Percentiles rank a stretch among this genome's conserved stretches.
These are phyloP conservation scores for Adelges cooleyi DNA, from an alignment of 1,140 invertebrate species.

Conservation along the genomic window DNA sequence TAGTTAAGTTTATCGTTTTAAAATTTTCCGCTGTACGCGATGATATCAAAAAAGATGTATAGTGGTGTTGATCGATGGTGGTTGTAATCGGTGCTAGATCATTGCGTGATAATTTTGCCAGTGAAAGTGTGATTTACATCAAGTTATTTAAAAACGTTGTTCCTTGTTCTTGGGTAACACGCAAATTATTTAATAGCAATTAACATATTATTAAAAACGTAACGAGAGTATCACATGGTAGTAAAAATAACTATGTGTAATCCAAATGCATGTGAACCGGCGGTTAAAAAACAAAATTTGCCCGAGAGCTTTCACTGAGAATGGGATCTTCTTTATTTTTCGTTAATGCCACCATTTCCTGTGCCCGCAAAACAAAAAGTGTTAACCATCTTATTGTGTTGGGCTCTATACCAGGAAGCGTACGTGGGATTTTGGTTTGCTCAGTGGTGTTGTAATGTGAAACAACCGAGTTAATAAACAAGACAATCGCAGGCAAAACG, in stretches of 20 bases:
- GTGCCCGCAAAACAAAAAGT: background rate
- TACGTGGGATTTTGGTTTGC: conserved; percentile 16
- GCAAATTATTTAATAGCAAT: conserved; percentile 1
- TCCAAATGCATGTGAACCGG: background rate
- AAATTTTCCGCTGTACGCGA: too few species aligned
- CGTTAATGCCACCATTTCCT: background rate
- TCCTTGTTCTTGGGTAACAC: background rate
- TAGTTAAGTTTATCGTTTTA: too few species aligned
- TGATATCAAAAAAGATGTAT: too few species aligned
- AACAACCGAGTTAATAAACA: background rate
- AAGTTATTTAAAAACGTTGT: background rate
- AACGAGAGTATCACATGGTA: background rate
- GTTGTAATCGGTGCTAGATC: background rate
- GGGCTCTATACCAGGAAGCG: background rate
- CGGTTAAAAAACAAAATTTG: background rate
- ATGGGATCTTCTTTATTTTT: background rate
- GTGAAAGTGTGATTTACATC: conserved; percentile 17
- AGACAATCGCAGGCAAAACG: too few species aligned
- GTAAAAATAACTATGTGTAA: background rate
- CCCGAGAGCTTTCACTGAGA: conserved; percentile 11
- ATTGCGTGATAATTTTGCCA: background rate
- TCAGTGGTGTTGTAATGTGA: background rate
- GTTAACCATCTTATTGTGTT: background rate
- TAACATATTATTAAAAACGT: too few species aligned
- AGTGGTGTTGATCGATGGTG: too few species aligned